Conservation (phyloP, 1,140 invertebrate genomes). For the Cataglyphis hispanica region DNA sequence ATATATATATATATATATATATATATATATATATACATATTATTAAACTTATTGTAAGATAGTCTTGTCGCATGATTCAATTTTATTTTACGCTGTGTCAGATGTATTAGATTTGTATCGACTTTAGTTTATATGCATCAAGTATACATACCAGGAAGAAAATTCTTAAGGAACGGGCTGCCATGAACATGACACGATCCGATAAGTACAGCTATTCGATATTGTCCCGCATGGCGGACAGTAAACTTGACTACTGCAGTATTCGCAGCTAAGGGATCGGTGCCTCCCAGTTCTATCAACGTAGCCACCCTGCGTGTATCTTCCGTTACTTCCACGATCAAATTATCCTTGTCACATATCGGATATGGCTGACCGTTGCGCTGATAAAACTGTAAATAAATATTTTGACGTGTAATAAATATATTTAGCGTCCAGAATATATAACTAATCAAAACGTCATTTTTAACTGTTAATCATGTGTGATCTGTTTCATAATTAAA, state of each 20-base stretch:
- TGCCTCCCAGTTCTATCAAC: constrained; percentile 93
- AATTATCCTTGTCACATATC: constrained; percentile 95
- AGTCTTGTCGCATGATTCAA: neutral
- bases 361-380: constrained; percentile 97
- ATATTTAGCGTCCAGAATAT: neutral
- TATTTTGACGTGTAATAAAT: neutral
- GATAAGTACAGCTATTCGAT: constrained; percentile 94
- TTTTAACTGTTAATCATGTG: too few species aligned
- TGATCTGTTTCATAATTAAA: neutral
- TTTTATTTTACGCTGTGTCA: constrained; percentile 15
- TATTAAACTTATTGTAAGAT: neutral
- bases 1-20: too few species aligned
- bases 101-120: too few species aligned
- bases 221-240: constrained; percentile 95
- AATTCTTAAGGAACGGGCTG: constrained; percentile 90
- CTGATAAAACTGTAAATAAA: constrained; percentile 92
- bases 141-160: constrained; percentile 87
- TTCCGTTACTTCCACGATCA: constrained; percentile 94
- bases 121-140: neutral
- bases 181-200: constrained; percentile 90
- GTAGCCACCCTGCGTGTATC: constrained; percentile 94
- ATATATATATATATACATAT: neutral
- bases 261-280: constrained; percentile 93
- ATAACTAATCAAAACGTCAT: neutral
- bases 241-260: constrained; percentile 96